Percentiles rank a stretch among this genome's conserved stretches.
These are phyloP conservation scores for Centruroides sculpturatus DNA, from an alignment of 1,140 invertebrate species.

Conservation along the genomic window DNA sequence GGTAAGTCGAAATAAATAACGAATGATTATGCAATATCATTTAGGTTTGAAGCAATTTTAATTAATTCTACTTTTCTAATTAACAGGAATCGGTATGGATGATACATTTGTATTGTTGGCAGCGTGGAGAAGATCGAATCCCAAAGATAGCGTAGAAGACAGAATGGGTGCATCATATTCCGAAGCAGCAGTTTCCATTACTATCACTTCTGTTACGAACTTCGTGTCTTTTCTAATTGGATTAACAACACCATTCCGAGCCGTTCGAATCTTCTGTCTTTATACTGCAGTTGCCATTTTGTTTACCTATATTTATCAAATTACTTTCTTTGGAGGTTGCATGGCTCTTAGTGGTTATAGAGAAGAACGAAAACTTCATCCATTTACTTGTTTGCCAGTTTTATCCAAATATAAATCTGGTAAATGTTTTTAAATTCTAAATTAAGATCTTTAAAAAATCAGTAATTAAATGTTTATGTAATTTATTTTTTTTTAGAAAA, in stretches of 20 bases:
- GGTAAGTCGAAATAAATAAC: constrained; percentile 44
- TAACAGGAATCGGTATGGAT: constrained; percentile 82
- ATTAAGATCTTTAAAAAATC: no score
- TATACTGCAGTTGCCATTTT: constrained; percentile 83
- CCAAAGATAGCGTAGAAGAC: constrained; percentile 60
- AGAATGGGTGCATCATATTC: constrained; percentile 74
- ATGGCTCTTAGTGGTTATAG: constrained; percentile 76
- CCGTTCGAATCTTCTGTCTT: constrained; percentile 88
- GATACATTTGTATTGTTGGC: constrained; percentile 94
- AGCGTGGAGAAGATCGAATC: constrained; percentile 71
- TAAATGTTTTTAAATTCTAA: no score
- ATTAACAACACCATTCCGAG: constrained; percentile 85
- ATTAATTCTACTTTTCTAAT: no score
- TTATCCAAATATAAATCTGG: no score
- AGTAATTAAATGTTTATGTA: no score
- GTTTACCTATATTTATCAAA: constrained; percentile 85
- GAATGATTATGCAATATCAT: no score
- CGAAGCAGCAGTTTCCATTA: constrained; percentile 93
- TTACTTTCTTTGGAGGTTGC: constrained; percentile 84
- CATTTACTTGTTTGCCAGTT: constrained; percentile 19
- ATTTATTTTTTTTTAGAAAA: constrained; percentile 4
- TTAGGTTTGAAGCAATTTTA: no score
- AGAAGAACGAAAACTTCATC: constrained; percentile 68
- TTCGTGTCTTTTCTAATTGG: constrained; percentile 93
- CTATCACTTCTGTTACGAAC: constrained; percentile 92